Evolutionary conservation across 2,113 vertebrate species (phyloP).

Genomic region (Protomyctophum bolini): DNA sequence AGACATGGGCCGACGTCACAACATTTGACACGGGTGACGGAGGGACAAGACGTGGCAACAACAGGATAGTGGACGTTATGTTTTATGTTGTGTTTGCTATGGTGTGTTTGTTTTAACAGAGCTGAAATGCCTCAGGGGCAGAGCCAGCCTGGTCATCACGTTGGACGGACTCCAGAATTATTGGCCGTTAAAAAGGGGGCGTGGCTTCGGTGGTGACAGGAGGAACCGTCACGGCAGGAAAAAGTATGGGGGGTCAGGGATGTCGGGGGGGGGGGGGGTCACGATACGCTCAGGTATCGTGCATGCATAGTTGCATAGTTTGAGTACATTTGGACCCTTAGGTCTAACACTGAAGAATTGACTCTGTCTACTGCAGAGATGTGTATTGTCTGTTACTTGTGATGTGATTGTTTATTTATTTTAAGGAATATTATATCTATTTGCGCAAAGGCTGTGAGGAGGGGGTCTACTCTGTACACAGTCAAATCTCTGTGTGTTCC

Average conservation of each 20-base stretch:
- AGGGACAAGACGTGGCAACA: constrained; percentile 36
- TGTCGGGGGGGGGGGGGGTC: too few species aligned
- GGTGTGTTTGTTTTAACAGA: constrained; percentile 69
- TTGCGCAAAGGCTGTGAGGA: constrained; percentile 19
- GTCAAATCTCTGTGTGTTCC: too few species aligned
- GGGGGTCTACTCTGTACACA: constrained; percentile 3
- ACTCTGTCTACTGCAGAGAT: background rate
- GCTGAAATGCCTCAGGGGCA: constrained; percentile 80
- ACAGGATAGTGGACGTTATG: too few species aligned
- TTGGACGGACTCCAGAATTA: constrained; percentile 83
- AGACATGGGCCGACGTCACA: constrained; percentile 26
- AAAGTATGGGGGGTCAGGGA: constrained; percentile 76
- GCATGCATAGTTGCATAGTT: too few species aligned
- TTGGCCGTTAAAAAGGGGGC: constrained; percentile 81
- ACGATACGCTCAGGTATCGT: too few species aligned
- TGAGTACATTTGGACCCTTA: too few species aligned
- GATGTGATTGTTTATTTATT: constrained; percentile 37
- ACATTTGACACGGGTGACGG: constrained; percentile 41
- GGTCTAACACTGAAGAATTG: too few species aligned
- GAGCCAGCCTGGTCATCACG: constrained; percentile 79
- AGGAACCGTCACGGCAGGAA: constrained; percentile 73
- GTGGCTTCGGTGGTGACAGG: constrained; percentile 79
- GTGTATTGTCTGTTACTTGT: background rate
- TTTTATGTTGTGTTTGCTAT: background rate
- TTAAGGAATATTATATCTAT: constrained; percentile 65